Evolutionary conservation across 2,888 invertebrate species (phyloP).

Genomic region (Sympetrum striolatum): DNA sequence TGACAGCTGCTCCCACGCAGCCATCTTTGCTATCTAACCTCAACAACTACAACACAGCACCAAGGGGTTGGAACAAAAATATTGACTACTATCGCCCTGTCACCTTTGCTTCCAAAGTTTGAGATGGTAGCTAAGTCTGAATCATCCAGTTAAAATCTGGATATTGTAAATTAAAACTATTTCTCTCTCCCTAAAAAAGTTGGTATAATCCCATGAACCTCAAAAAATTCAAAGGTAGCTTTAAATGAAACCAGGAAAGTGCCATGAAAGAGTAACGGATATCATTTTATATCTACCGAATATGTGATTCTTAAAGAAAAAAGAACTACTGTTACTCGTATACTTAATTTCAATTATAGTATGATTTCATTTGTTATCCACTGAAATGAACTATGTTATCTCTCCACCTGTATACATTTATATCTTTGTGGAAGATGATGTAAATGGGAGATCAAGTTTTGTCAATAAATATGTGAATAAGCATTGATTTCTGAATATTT

Average conservation of each 20-base stretch:
- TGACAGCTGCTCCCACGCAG: neutral
- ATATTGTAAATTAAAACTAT: constrained; percentile 2
- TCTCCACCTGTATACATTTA: neutral
- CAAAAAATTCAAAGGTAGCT: neutral
- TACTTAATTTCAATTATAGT: neutral
- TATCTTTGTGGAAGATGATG: constrained; percentile 20
- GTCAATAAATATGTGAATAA: constrained; percentile 32
- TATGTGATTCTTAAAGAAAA: neutral
- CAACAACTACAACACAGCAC: constrained; percentile 79
- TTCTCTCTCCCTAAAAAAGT: neutral
- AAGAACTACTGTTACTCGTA: neutral
- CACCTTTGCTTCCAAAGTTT: constrained; percentile 64
- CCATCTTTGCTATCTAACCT: neutral
- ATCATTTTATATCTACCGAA: neutral
- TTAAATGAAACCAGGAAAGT: neutral
- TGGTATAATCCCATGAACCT: neutral
- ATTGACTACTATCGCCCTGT: constrained; percentile 76
- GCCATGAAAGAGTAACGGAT: neutral
- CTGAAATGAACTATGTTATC: neutral
- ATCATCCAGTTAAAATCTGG: neutral
- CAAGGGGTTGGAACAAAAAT: constrained; percentile 80
- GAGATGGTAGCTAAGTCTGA: neutral
- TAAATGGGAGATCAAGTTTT: constrained; percentile 5
- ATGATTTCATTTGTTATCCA: neutral
- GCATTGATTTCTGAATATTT: neutral